Evolutionary conservation across 2,888 invertebrate species (phyloP).

Genomic region (Lucinisca nassula): DNA sequence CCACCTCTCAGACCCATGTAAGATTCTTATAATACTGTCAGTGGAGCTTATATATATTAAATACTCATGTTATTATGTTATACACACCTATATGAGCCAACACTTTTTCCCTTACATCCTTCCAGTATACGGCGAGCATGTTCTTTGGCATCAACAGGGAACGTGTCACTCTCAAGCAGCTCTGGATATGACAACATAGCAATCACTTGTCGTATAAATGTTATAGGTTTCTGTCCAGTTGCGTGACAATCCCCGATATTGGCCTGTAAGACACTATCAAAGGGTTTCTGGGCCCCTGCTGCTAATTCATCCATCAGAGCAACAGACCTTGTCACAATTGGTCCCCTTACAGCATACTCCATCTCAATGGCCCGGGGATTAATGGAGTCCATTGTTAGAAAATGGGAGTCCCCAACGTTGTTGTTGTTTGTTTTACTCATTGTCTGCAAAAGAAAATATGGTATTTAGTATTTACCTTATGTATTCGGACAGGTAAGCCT

Average conservation of each 20-base stretch:
- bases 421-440: neutral
- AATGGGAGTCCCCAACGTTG: constrained; percentile 49
- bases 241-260: constrained; percentile 99
- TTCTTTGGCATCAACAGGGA: constrained; percentile 95
- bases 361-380: constrained; percentile 96
- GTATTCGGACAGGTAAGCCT: no score
- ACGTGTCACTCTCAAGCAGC: constrained; percentile 91
- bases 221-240: constrained; percentile 98
- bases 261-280: constrained; percentile 96
- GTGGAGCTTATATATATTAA: no score
- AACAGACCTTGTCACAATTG: constrained; percentile 96
- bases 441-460: neutral
- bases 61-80: no score
- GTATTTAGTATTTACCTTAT: no score
- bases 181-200: constrained; percentile 93
- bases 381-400: constrained; percentile 92
- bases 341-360: constrained; percentile 99
- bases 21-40: no score
- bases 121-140: constrained; percentile 91
- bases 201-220: constrained; percentile 97
- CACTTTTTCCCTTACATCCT: constrained; percentile 94
- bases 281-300: constrained; percentile 91
- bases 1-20: no score
- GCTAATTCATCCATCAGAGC: constrained; percentile 96
- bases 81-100: constrained; percentile 89